A percentile compares a stretch with the other conserved stretches of the same genome.
These are phyloP conservation scores for Petrocephalus sullivani DNA, from an alignment of 2,797 vertebrate genomes.

Conservation along the genomic window DNA sequence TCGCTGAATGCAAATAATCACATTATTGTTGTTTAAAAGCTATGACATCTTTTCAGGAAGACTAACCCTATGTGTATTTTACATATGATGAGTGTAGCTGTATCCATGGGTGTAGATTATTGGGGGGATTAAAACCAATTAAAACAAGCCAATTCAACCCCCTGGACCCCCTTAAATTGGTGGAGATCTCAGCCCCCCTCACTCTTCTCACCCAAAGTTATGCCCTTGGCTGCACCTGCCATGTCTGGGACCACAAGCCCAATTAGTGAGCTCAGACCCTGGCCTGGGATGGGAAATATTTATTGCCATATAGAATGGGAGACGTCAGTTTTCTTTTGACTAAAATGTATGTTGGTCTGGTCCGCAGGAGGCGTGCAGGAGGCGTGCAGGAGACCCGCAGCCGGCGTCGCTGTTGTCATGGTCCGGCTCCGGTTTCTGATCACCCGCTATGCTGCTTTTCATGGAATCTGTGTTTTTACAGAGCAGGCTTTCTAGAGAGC, in stretches of 20 bases:
- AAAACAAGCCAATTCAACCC: too few relatives aligned
- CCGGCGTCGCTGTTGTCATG: neutral
- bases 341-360: neutral
- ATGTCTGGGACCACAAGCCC: neutral
- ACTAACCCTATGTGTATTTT: neutral
- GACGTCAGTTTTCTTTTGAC: neutral
- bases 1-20: neutral
- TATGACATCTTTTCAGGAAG: neutral
- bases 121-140: too few relatives aligned
- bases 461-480: neutral
- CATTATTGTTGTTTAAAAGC: neutral
- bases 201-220: too few relatives aligned
- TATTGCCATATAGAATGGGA: neutral
- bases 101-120: too few relatives aligned
- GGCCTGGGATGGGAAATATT: neutral
- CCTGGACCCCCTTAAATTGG: too few relatives aligned
- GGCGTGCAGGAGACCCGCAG: too few relatives aligned
- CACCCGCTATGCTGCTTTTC: neutral
- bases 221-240: neutral
- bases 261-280: neutral
- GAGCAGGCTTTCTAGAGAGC: neutral
- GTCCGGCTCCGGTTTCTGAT: neutral
- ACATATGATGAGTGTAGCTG: neutral
- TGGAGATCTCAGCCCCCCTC: too few relatives aligned
- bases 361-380: neutral